Evolutionary conservation across 1,140 invertebrate genomes (phyloP).

Genomic region (Ostrea edulis): DNA sequence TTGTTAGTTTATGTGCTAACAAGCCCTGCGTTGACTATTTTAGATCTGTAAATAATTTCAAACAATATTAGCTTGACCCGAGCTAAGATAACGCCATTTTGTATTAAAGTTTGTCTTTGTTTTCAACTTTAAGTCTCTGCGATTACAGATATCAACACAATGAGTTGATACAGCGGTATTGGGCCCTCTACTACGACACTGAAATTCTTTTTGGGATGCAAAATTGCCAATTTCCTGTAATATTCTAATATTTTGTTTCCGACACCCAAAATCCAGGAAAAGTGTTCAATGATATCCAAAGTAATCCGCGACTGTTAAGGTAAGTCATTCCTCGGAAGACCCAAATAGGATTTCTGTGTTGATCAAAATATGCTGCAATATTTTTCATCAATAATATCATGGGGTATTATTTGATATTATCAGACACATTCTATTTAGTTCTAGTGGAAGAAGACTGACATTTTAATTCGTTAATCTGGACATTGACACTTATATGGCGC

Average conservation of each 20-base stretch:
- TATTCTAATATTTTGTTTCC: conserved; percentile 25
- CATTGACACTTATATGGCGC: conserved; percentile 20
- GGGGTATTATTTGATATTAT: not conserved
- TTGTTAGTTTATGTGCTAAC: conserved; percentile 24
- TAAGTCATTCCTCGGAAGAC: not conserved
- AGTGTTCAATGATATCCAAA: conserved; percentile 22
- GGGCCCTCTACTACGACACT: not conserved
- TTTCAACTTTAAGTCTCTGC: not conserved
- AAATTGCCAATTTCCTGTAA: conserved; percentile 5
- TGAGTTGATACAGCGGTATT: not conserved
- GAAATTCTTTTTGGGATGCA: not conserved
- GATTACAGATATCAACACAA: not conserved
- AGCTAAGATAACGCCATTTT: not conserved
- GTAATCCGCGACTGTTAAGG: not conserved
- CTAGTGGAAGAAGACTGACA: not conserved
- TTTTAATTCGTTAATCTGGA: conserved; percentile 18
- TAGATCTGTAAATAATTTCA: not conserved
- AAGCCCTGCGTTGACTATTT: not conserved
- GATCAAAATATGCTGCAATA: conserved; percentile 1
- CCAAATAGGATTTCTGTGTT: not conserved
- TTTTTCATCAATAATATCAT: conserved; percentile 15
- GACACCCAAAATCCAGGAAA: conserved; percentile 4
- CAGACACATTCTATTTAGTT: conserved; percentile 14
- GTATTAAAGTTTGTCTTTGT: conserved; percentile 17
- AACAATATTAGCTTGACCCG: conserved; percentile 25